These are phyloP conservation scores for Silurus asotus DNA, from an alignment of 2,113 vertebrate species.

Conservation along the genomic window DNA sequence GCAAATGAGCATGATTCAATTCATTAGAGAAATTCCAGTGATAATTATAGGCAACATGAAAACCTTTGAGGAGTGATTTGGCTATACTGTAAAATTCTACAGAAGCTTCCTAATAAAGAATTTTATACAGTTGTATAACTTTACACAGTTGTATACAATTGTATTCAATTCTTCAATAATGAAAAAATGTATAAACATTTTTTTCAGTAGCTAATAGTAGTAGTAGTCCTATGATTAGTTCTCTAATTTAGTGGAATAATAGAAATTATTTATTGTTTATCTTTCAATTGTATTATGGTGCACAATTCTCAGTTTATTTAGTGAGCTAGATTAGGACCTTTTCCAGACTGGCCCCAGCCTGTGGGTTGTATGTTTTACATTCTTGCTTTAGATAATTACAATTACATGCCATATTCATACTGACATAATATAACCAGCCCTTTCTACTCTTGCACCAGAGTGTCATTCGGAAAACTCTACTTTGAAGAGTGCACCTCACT, in stretches of 20 bases:
- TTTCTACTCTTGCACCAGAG: slow-evolving; percentile 60
- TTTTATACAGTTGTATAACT: not conserved
- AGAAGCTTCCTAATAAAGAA: not conserved
- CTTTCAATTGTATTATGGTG: not conserved
- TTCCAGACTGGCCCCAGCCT: not conserved
- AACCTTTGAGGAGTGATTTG: not conserved
- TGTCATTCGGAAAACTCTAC: slow-evolving; percentile 65
- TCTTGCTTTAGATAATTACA: not conserved
- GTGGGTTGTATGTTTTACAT: not conserved
- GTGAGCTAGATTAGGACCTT: not conserved
- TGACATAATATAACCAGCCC: not conserved
- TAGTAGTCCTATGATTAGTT: not conserved
- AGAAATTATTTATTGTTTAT: not conserved
- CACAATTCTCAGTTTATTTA: not conserved
- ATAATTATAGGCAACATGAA: not conserved
- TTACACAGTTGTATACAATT: not conserved
- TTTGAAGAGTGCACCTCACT: slow-evolving; percentile 51
- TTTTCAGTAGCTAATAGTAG: not conserved
- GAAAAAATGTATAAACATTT: not conserved
- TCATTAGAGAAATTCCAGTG: not conserved
- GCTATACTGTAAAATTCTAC: not conserved
- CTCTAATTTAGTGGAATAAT: not conserved
- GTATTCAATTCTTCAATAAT: not conserved
- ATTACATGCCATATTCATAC: not conserved
- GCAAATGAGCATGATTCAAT: not conserved